A percentile compares a stretch with the other conserved stretches of the same genome.
Conservation (phyloP, 2,113 vertebrate genomes). For the Ctenodactylus gundi region DNA sequence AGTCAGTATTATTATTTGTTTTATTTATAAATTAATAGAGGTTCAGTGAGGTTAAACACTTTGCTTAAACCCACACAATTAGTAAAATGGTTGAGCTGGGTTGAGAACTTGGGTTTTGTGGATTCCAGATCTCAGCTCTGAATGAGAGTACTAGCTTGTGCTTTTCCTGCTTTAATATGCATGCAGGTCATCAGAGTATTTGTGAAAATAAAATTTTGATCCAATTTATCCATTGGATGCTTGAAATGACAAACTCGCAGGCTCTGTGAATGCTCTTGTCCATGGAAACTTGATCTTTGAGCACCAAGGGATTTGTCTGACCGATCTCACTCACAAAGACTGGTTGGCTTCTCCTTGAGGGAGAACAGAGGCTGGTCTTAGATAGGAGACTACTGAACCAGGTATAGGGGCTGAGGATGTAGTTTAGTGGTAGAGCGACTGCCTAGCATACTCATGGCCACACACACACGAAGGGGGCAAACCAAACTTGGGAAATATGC, state of each 20-base stretch:
- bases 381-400: not conserved
- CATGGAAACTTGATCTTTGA: not conserved
- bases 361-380: not conserved
- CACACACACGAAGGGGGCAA: not conserved
- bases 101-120: not conserved
- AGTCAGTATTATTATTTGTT: not conserved
- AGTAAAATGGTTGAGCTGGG: not conserved
- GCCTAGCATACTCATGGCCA: not conserved
- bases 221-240: not conserved
- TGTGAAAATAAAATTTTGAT: slow-evolving; percentile 5
- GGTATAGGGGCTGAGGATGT: not conserved
- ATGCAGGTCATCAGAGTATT: not conserved
- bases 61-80: not conserved
- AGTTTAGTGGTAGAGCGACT: not conserved
- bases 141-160: not conserved
- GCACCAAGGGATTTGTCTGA: not conserved
- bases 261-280: not conserved
- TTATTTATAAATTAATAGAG: not conserved
- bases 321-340: not conserved
- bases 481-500: not conserved
- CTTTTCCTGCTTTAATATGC: not conserved
- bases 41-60: not conserved
- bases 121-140: not conserved
- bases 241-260: not conserved
- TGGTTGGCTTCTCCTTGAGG: not conserved